Percentiles rank a stretch among this genome's conserved stretches.
phyloP scores from a whole-genome alignment of 2,797 vertebrate genomes.

The Eremophila alpestris region DNA sequence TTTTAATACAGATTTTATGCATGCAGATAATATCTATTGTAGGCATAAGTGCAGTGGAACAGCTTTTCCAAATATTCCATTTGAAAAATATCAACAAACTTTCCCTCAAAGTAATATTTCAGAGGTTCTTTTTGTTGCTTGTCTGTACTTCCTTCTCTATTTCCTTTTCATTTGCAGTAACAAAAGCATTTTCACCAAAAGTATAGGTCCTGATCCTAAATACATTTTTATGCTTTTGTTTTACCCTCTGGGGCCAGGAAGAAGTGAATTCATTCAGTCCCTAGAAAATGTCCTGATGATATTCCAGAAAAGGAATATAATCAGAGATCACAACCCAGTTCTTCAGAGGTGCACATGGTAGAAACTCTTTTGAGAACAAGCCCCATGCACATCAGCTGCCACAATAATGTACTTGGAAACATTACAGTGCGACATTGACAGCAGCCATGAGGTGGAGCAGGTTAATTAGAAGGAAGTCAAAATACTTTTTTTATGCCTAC shows the following conservation, averaged over 20 bases:
- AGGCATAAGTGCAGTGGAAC: neutral
- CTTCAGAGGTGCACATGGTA: neutral
- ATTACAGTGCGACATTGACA: neutral
- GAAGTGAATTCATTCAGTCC: neutral
- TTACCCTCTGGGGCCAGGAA: neutral
- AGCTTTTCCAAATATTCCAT: neutral
- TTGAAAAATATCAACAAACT: constrained; percentile 1
- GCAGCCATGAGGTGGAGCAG: neutral
- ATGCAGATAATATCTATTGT: neutral
- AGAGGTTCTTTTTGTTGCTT: neutral
- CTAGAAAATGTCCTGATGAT: neutral
- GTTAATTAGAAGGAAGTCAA: constrained; percentile 30
- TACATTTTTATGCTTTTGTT: neutral
- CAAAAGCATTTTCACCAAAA: neutral
- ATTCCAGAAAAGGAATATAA: neutral
- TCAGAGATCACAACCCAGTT: neutral
- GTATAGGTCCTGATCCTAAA: neutral
- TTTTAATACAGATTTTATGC: constrained; percentile 22
- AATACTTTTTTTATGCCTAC: constrained; percentile 33
- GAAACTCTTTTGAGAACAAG: neutral
- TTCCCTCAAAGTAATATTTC: neutral
- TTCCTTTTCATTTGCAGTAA: neutral
- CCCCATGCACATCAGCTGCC: neutral
- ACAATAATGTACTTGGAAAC: neutral
- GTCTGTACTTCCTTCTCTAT: neutral